These are phyloP conservation scores for Stegodyphus dumicola DNA, from an alignment of 1,140 invertebrate genomes.

Conservation along the genomic window DNA sequence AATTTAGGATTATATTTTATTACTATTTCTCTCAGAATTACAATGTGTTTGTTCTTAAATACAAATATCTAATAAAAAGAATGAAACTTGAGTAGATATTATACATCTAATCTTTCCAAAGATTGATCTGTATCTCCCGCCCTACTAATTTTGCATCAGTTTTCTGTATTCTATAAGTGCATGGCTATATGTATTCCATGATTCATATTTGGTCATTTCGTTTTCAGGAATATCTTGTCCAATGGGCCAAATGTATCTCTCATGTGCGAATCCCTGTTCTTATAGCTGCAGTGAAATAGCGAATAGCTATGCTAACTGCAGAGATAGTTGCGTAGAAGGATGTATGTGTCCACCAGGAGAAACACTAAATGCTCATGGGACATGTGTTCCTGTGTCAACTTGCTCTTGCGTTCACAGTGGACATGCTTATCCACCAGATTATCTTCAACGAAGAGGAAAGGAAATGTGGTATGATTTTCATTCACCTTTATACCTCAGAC, in stretches of 20 bases:
- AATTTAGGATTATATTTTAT: no score
- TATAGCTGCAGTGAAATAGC: slow-evolving; percentile 78
- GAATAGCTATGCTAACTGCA: slow-evolving; percentile 70
- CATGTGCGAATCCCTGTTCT: slow-evolving; percentile 81
- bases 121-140: no score
- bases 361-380: slow-evolving; percentile 74
- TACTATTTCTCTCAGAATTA: no score
- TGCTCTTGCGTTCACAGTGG: slow-evolving; percentile 83
- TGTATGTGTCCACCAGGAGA: slow-evolving; percentile 85
- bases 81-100: no score
- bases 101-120: no score
- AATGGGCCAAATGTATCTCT: slow-evolving; percentile 81
- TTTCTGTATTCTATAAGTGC: background rate
- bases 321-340: slow-evolving; percentile 82
- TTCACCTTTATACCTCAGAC: no score
- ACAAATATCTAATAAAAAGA: no score
- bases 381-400: slow-evolving; percentile 80
- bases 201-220: background rate
- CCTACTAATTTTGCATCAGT: background rate
- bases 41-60: no score
- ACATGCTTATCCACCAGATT: slow-evolving; percentile 77
- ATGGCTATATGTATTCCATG: background rate
- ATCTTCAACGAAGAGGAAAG: slow-evolving; percentile 39
- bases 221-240: slow-evolving; percentile 77
- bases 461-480: slow-evolving; percentile 54